Base-by-base conservation (phyloP, 2,113 vertebrate species). In the Poeciliopsis turrubarensis region DNA sequence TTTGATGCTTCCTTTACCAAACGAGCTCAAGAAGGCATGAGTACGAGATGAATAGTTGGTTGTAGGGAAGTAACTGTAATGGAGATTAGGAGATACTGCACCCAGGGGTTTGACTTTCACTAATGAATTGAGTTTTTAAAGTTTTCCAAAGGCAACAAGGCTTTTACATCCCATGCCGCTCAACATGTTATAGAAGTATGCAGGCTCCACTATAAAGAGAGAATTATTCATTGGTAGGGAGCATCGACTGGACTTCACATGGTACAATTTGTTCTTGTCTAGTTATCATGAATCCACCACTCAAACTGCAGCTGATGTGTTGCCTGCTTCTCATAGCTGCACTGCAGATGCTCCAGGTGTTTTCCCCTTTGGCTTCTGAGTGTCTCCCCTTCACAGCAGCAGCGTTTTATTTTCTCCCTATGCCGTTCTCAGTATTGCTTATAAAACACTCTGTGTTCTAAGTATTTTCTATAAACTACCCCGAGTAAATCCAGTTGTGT, bases 1-100 rank as follows among this genome's bases (percentile, higher is more conserved):
- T 91, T 87, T 91, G 89, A 91, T 87, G 88, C 84, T 82, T 74
- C 57, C 25, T 89, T 69, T 84, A 80, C 83, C 70, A 17, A 82
- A 73, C 86, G 83, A 57, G 64, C 72, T 80, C 77, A 88, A 73
- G 75, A 80, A 79, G 76, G 66, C 75, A 68, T 67, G 77, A 86
- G 82, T 63, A 86, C 74, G 70, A 83, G 79, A 85, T 77, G 81
- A 86, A 82, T 39, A 32, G 73, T 68, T 14, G 31, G 76, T 85
- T 80, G 72, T 68, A 64, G 79, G 74, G 83, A 84, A 87, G 78
- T 79, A 62, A 79, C 65, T 68, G 78, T 74, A 79, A 81, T 87
- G 60, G 74, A 78, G 72, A 61, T 74, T 66, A 69, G 68, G 80
- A 86, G 78, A 31, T 30, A 13, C 70, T 61, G 27, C 37, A 67